A percentile compares a stretch with the other conserved stretches of the same genome.
phyloP scores from a whole-genome alignment of 2,113 vertebrate species.

The Oryctolagus cuniculus region mOryCun1.1 NC_091441.1:78705501-78706000 shows the following conservation, averaged over 20 bases:
- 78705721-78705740: not conserved
- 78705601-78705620: not conserved
- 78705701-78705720: not conserved
- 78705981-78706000: not conserved
- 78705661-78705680: not conserved
- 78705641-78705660: not conserved
- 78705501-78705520: not conserved
- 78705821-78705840: not conserved
- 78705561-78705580: not conserved
- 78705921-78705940: not conserved
- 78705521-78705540: not conserved
- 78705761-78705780: not conserved
- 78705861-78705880: not conserved
- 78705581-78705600: not conserved
- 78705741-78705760: not conserved
- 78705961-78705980: not conserved
- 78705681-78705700: not conserved
- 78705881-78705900: not conserved
- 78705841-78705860: not conserved
- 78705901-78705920: not conserved
- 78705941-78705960: not conserved
- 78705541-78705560: not conserved
- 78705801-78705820: not conserved
- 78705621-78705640: not conserved
- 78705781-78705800: not conserved